Base-by-base conservation (phyloP, 1,140 invertebrate species). In the Batillaria attramentaria region DNA sequence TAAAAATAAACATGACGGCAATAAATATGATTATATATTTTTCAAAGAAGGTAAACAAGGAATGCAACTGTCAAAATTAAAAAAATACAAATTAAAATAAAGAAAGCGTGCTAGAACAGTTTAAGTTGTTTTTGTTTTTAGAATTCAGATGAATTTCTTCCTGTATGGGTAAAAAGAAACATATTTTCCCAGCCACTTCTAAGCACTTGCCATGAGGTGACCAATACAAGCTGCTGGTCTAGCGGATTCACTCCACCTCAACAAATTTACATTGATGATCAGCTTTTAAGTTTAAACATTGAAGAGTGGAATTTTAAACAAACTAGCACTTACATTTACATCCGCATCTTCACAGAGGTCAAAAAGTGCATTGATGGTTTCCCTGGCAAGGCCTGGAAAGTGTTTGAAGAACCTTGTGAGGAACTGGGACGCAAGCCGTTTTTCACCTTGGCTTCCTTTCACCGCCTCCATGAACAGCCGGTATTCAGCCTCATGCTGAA, bases 331-430 rank as follows among this genome's bases (percentile, higher is more conserved):
- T 81, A 89, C 88, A 81, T 81, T 88, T 4, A 86, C 93, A 92
- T 99, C 97, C 87, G 96, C 95, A 93, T 99, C 97, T 92, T 99
- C 98, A 90, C 97, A 98, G 1, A 99, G 92, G 93, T 99, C 97
- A 83, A 99, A 94, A 86, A 97, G 93, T 80, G 96, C 96, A 92
- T 99, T 96, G 79, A 98, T 95, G 8, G 97, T 96, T 88, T 95
- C 94, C 85, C 96, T 94, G 13, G 95, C 93, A 70, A 97, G 91
- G 80, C 93, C 92, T 16, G 97, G 97, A 90, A 99, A 99, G 90
- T 95, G 93, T 88, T 97, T 97, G 85, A 98, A 97, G 91, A 98
- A 99, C 89, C 97, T 94, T 0, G 95, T 95, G 89, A 99, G 98
- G 84, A 99, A 98, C 91, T 98, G 97, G 35, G 97, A 97, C 33